Percentiles rank a stretch among this genome's conserved stretches.
These are phyloP conservation scores for Rhyacophila brunnea DNA, from an alignment of 1,140 invertebrate genomes.

Conservation along the genomic window DNA sequence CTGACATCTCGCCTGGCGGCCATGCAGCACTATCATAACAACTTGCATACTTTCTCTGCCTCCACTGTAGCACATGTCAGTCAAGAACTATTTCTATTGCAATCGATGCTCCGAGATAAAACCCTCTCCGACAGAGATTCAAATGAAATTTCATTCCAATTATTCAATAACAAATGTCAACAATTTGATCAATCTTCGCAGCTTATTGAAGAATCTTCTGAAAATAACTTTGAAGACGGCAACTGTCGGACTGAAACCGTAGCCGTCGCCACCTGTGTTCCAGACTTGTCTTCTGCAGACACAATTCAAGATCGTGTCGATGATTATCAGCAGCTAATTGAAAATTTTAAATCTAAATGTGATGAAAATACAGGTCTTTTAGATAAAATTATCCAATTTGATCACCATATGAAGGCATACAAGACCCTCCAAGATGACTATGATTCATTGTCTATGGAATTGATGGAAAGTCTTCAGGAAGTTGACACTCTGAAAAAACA, in stretches of 20 bases:
- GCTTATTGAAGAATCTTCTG: too few relatives aligned
- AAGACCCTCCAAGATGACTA: conserved; percentile 5
- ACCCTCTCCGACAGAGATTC: conserved; percentile 1
- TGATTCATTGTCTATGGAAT: conserved; percentile 15
- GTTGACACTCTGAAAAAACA: conserved; percentile 1
- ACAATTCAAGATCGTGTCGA: too few relatives aligned
- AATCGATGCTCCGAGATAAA: conserved; percentile 13
- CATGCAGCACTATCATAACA: conserved; percentile 21
- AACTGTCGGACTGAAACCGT: neutral
- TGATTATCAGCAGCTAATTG: neutral
- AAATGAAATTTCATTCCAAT: neutral
- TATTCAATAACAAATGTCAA: neutral
- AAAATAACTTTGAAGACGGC: neutral
- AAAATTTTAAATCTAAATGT: conserved; percentile 8
- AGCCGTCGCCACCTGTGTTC: too few relatives aligned
- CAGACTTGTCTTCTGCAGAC: too few relatives aligned
- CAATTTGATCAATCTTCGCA: neutral
- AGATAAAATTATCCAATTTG: neutral
- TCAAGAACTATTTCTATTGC: conserved; percentile 11
- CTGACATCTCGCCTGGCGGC: conserved; percentile 15
- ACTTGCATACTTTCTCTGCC: conserved; percentile 16
- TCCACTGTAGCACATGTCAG: conserved; percentile 15
- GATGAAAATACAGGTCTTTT: conserved; percentile 7
- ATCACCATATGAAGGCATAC: conserved; percentile 6
- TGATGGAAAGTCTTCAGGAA: conserved; percentile 17